Evolutionary conservation across 37 sponge, comb jelly and placozoan species (phyloP), one percentile per base, ranked within the genome.

Genomic region (Crambe crambe): DNA sequence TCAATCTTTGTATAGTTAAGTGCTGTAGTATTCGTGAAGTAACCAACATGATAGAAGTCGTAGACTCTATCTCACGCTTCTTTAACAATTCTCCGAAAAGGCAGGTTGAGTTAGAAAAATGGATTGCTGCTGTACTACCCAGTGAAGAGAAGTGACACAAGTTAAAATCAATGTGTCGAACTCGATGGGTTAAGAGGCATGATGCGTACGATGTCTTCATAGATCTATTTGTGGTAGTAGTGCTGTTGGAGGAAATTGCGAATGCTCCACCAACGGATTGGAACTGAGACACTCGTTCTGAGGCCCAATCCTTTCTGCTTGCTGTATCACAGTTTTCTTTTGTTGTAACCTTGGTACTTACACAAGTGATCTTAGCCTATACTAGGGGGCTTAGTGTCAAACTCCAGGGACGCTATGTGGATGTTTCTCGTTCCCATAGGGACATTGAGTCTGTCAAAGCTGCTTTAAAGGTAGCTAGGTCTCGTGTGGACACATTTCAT

Each of bases 131-230:
- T 21, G 42, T n/a, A n/a, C n/a, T n/a, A n/a, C n/a, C 43, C 25
- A 62, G 37, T 37, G 35, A 68, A n/a, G 62, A 54, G 3, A 30
- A 65, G 47, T 54, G 27, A 8, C 29, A 38, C 17, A 56, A 86
- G 70, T 77, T 90, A 35, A 90, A 86, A 57, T 86, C 81, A 12
- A 0, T 84, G 2, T 90, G 91, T 70, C 82, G 79, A 30, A 91
- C 92, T 29, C 42, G 85, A 35, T 88, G 89, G 89, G 72, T 92
- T 23, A 70, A 88, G 71, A 44, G 89, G 2, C 60, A 68, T 70
- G 89, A 92, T 37, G 82, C 84, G 6, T 58, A 71, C 18, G 36
- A 81, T 37, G 39, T 60, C 26, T 81, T 72, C 9, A 32, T 22
- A 37, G 68, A 89, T 78, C 70, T 70, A 25, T 75, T 89, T 32